Base-by-base conservation (phyloP, 2,888 invertebrate genomes). In the Scaeva pyrastri region DNA sequence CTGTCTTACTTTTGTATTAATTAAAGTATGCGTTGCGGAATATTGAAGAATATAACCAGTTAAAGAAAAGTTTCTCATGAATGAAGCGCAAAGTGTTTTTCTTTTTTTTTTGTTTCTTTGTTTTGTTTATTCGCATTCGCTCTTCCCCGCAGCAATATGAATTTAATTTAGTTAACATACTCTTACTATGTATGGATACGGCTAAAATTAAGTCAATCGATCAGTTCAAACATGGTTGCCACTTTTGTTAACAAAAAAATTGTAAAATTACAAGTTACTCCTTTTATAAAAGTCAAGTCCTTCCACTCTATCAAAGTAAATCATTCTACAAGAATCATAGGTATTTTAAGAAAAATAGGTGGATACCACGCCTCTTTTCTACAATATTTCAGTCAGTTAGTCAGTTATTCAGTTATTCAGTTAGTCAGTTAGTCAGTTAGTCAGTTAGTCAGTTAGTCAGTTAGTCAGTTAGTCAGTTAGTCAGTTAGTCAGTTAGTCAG, bases 1-100 rank as follows among this genome's bases (percentile, higher is more conserved):
- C 19, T 52, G 23, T 48, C n/a, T n/a, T 48, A 39, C 31, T 19
- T 50, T 50, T 50, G 1, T 50, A 16, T 52, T 16, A 74, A 50
- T 36, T 58, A 26, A 23, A 50, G 14, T 19, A 26, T 52, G 45
- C 36, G 14, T 41, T 62, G 10, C 26, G 8, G 14, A 48, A 12
- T 31, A 31, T 6, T 36, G 19, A 19, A 23, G 11, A 26, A 16
- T 16, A 16, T 16, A 45, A 45, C 45, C 11, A 16, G 64, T 45
- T 64, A 16, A 12, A 45, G 3, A 26, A 26, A 52, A 26, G 52
- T 43, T 14, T 52, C 8, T 52, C 8, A 52, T 52, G 26, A 3
- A 26, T 52, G 14, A 8, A 8, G 52, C n/a, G 21, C 6, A 23
- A 52, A 26, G n/a, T 21, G 4, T 21, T 50, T 50, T 48, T 14